Percentiles rank a stretch among this genome's conserved stretches.
phyloP scores from a whole-genome alignment of 2,113 vertebrate species.

The Pleuronectes platessa region DNA sequence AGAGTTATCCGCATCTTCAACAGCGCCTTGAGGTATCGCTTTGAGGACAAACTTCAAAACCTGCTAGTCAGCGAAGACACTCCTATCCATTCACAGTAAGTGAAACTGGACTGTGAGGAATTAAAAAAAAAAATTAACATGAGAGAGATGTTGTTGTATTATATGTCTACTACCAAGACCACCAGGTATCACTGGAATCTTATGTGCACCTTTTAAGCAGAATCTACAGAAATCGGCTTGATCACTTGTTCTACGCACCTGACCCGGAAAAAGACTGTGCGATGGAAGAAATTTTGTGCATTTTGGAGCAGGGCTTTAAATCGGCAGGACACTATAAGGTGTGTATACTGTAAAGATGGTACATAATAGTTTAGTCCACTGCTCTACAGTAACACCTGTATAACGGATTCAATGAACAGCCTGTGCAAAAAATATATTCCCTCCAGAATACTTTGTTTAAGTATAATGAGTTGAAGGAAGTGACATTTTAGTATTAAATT shows the following conservation, averaged over 20 bases:
- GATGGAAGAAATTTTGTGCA: constrained; percentile 81
- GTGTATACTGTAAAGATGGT: constrained; percentile 4
- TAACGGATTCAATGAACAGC: too few species aligned
- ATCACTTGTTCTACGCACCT: constrained; percentile 86
- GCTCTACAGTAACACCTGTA: too few species aligned
- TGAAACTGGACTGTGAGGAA: constrained; percentile 14
- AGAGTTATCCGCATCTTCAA: constrained; percentile 85
- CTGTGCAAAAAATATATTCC: too few species aligned
- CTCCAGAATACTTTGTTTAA: too few species aligned
- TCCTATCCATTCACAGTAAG: constrained; percentile 70
- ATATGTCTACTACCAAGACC: not conserved
- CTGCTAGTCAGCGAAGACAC: constrained; percentile 76
- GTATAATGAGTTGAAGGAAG: too few species aligned
- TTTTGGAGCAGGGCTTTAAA: constrained; percentile 86
- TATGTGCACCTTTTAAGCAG: constrained; percentile 64
- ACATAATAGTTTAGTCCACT: too few species aligned
- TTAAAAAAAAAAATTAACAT: too few species aligned
- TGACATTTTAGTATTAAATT: not conserved
- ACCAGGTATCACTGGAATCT: not conserved
- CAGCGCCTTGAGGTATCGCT: constrained; percentile 83
- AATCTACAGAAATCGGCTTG: constrained; percentile 81
- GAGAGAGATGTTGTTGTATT: not conserved
- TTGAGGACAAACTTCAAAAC: constrained; percentile 86
- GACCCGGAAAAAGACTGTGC: constrained; percentile 78
- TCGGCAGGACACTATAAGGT: constrained; percentile 75